These are phyloP conservation scores for Pammene fasciana DNA, from an alignment of 2,888 invertebrate genomes.

Conservation along the genomic window DNA sequence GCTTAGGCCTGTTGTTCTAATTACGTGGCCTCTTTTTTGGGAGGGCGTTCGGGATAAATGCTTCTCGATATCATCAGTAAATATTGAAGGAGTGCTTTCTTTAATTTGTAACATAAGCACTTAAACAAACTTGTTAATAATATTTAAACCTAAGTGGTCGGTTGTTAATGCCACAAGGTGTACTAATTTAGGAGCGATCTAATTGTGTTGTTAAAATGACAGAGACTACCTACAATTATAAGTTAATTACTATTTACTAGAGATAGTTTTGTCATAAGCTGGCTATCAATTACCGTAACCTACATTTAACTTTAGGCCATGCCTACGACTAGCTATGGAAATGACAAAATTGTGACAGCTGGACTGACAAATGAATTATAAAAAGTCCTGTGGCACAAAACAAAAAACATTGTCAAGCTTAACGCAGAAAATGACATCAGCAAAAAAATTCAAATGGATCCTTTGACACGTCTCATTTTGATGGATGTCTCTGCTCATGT, in stretches of 20 bases:
- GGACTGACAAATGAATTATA: constrained; percentile 36
- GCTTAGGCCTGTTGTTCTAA: constrained; percentile 31
- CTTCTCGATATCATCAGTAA: constrained; percentile 12
- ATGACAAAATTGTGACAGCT: constrained; percentile 34
- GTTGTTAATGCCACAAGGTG: not conserved
- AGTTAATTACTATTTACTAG: constrained; percentile 7
- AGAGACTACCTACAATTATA: constrained; percentile 1
- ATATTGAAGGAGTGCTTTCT: not conserved
- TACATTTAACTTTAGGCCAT: constrained; percentile 30
- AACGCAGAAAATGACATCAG: constrained; percentile 31
- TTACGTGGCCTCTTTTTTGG: constrained; percentile 31
- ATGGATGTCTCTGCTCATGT: constrained; percentile 31
- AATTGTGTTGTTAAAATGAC: constrained; percentile 7
- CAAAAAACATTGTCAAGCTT: constrained; percentile 20
- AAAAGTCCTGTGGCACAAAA: constrained; percentile 11
- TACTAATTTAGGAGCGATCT: not conserved
- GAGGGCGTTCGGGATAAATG: constrained; percentile 24
- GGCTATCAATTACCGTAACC: constrained; percentile 32
- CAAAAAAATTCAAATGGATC: constrained; percentile 35
- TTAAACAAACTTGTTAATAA: not conserved
- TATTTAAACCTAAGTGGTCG: not conserved
- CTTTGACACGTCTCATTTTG: constrained; percentile 37
- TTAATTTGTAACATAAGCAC: not conserved
- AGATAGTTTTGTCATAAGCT: not conserved
- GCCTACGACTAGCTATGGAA: constrained; percentile 21